Conservation (phyloP, 2,888 invertebrate genomes). For the Lepeophtheirus nordmannii region DNA sequence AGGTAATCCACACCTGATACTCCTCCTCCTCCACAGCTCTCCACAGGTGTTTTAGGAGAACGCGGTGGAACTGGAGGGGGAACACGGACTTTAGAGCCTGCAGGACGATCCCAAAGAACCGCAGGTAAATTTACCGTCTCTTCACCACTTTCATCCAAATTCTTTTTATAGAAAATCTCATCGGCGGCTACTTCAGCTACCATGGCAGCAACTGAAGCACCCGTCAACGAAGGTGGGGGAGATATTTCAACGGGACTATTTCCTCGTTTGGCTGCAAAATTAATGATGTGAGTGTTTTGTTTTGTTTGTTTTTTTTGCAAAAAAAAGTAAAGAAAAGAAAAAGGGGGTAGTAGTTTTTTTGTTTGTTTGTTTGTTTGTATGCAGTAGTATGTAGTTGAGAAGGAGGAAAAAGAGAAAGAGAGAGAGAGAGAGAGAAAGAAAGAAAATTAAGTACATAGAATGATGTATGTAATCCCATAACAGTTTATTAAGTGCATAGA, state of each 20-base stretch:
- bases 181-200: background rate
- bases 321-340: too few relatives aligned
- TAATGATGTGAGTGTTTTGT: too few relatives aligned
- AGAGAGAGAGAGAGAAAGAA: background rate
- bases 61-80: constrained; percentile 7
- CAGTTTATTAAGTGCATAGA: too few relatives aligned
- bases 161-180: background rate
- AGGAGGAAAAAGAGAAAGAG: background rate
- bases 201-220: background rate
- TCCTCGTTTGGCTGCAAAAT: background rate
- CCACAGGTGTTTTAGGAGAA: background rate
- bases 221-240: background rate
- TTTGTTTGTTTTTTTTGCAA: too few relatives aligned
- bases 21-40: background rate
- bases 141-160: background rate
- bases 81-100: constrained; percentile 12
- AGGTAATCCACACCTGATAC: background rate
- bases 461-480: too few relatives aligned
- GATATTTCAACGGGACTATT: constrained; percentile 2
- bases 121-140: constrained; percentile 17
- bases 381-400: background rate
- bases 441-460: background rate
- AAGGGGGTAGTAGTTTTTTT: too few relatives aligned
- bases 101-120: constrained; percentile 21
- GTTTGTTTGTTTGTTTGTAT: too few relatives aligned